Conservation (phyloP, 2,113 vertebrate species). For the Steatornis caripensis region DNA sequence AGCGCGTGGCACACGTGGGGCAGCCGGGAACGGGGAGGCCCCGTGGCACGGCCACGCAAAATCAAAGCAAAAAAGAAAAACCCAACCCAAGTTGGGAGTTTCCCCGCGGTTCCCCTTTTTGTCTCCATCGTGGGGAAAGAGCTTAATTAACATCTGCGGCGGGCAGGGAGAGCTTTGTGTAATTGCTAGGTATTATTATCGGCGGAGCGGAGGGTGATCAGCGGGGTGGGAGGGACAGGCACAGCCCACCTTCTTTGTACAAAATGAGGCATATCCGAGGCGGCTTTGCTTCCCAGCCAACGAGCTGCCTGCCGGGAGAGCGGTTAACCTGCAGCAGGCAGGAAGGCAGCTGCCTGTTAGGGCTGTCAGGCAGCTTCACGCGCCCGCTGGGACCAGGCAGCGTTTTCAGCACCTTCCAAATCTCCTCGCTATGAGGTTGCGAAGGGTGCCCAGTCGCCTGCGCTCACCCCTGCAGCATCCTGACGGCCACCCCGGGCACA, state of each 20-base stretch:
- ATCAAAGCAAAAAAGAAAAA: not conserved
- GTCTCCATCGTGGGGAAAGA: not conserved
- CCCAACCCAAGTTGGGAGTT: not conserved
- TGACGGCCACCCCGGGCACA: not conserved
- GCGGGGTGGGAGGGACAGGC: slow-evolving; percentile 38
- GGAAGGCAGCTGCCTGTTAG: not conserved
- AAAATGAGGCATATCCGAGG: not conserved
- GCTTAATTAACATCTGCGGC: slow-evolving; percentile 36
- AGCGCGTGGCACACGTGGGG: fast-evolving
- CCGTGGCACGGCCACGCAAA: not conserved
- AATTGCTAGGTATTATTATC: slow-evolving; percentile 44
- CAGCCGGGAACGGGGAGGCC: not conserved
- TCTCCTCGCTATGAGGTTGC: fast-evolving
- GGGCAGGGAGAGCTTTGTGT: slow-evolving; percentile 34
- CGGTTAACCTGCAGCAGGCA: not conserved
- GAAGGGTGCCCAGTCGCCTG: fast-evolving
- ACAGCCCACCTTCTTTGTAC: slow-evolving; percentile 44
- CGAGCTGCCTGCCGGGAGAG: not conserved
- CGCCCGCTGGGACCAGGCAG: not conserved
- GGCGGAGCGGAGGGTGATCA: slow-evolving; percentile 16
- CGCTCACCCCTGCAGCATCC: fast-evolving
- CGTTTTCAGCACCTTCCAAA: not conserved
- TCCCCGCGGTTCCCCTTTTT: slow-evolving; percentile 23
- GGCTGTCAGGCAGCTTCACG: not conserved
- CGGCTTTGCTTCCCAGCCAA: not conserved